phyloP scores from a whole-genome alignment of 2,797 vertebrate genomes.

The Chelon labrosus region DNA sequence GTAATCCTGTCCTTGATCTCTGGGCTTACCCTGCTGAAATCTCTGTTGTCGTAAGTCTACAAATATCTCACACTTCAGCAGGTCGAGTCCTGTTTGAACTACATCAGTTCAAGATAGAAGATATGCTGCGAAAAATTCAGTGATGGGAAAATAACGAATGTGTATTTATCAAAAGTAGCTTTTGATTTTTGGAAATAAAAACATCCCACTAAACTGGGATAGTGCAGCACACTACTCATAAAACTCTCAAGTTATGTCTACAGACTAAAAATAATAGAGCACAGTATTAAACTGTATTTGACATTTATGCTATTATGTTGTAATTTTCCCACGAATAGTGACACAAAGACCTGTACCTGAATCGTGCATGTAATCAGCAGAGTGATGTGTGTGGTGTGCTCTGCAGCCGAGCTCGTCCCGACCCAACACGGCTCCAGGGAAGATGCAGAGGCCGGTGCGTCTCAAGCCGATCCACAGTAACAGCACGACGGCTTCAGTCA shows the following conservation, averaged over 20 bases:
- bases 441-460: constrained; percentile 84
- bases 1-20: constrained; percentile 49
- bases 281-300: background rate
- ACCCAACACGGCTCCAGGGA: constrained; percentile 91
- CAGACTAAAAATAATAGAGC: no score
- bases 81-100: constrained; percentile 42
- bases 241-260: no score
- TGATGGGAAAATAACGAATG: background rate
- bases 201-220: background rate
- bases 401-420: constrained; percentile 84
- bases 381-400: constrained; percentile 7
- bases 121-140: background rate
- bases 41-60: constrained; percentile 17
- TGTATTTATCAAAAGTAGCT: background rate
- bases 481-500: constrained; percentile 68
- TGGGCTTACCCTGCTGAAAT: constrained; percentile 32
- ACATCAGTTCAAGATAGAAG: background rate
- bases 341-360: background rate
- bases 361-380: constrained; percentile 1
- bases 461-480: constrained; percentile 85
- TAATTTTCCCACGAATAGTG: background rate
- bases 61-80: constrained; percentile 30
- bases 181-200: background rate
- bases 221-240: background rate
- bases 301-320: background rate